phyloP scores from a whole-genome alignment of 2,888 invertebrate species.

The Schizotus pectinicornis region DNA sequence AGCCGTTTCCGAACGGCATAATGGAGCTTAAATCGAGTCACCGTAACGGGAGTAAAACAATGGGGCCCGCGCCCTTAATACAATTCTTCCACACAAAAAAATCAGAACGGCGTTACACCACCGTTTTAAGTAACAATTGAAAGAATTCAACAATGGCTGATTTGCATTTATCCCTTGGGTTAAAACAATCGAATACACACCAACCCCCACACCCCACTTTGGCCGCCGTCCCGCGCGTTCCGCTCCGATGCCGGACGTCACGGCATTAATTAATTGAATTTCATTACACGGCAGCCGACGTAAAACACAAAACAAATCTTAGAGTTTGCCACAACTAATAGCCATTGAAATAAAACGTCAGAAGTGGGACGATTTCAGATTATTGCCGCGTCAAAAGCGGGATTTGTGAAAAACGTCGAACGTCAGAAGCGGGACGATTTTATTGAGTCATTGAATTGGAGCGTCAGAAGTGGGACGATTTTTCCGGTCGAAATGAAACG shows the following conservation, averaged over 20 bases:
- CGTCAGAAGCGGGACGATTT: no score
- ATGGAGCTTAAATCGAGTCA: slow-evolving; percentile 50
- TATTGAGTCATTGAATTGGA: no score
- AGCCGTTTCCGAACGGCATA: slow-evolving; percentile 52
- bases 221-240: slow-evolving; percentile 21
- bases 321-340: no score
- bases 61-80: slow-evolving; percentile 47
- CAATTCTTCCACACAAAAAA: slow-evolving; percentile 49
- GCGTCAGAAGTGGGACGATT: no score
- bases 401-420: no score
- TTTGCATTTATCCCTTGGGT: slow-evolving; percentile 48
- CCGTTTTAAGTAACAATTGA: slow-evolving; percentile 51
- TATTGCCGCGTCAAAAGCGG: no score
- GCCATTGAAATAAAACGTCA: no score
- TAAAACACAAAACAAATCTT: no score
- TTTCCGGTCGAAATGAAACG: no score
- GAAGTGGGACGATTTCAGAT: no score
- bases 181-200: slow-evolving; percentile 48
- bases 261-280: slow-evolving; percentile 20
- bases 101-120: slow-evolving; percentile 44
- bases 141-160: slow-evolving; percentile 31
- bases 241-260: slow-evolving; percentile 24
- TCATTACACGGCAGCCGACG: no score
- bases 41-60: slow-evolving; percentile 51
- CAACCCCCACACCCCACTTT: not conserved